Evolutionary conservation across 1,140 invertebrate genomes (phyloP).

Genomic region (Drosophila funebris): DNA sequence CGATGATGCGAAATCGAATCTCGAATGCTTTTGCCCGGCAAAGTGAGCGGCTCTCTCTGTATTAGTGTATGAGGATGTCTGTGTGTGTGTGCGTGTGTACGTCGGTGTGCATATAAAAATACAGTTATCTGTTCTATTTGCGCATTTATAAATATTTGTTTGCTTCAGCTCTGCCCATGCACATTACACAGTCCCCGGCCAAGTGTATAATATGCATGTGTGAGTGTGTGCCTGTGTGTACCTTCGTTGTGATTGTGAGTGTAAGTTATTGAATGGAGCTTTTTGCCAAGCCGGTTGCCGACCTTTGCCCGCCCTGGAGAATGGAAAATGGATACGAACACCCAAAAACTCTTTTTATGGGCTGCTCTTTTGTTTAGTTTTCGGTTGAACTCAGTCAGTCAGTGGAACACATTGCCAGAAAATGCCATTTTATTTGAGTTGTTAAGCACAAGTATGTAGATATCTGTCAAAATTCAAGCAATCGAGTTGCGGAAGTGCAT

Average conservation of each 20-base stretch:
- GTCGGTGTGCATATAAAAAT: conserved; percentile 74
- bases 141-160: conserved; percentile 80
- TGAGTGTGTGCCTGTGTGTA: conserved; percentile 21
- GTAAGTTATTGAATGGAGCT: conserved; percentile 62
- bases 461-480: conserved; percentile 41
- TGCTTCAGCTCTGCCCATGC: conserved; percentile 68
- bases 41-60: conserved; percentile 52
- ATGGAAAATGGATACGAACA: conserved; percentile 1
- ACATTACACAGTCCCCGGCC: conserved; percentile 53
- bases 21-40: conserved; percentile 59
- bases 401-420: conserved; percentile 8
- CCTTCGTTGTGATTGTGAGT: conserved; percentile 25
- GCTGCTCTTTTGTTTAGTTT: conserved; percentile 47
- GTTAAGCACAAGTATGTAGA: conserved; percentile 42
- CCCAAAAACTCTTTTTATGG: conserved; percentile 1
- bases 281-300: conserved; percentile 53
- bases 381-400: conserved; percentile 5
- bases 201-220: conserved; percentile 4
- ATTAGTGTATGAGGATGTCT: conserved; percentile 20
- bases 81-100: conserved; percentile 26
- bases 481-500: conserved; percentile 41
- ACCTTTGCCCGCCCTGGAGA: conserved; percentile 56
- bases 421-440: conserved; percentile 34
- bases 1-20: conserved; percentile 74
- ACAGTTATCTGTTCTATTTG: conserved; percentile 80